Percentiles rank a stretch among this genome's conserved stretches.
Evolutionary conservation across 2,113 vertebrate genomes (phyloP).

Genomic region (Ursus arctos): DNA sequence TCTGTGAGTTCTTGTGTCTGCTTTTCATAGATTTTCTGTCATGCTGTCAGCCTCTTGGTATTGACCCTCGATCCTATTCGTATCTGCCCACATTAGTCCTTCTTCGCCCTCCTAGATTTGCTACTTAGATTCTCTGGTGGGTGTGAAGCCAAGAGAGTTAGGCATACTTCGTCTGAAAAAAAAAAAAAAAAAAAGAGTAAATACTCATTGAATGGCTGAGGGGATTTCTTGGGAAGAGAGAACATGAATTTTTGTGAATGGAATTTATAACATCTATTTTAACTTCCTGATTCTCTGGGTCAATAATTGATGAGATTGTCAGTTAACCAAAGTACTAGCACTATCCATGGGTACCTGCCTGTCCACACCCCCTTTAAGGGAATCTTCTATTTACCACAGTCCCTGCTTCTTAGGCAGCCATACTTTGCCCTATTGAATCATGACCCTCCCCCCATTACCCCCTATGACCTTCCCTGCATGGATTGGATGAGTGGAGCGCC

Average conservation of each 20-base stretch:
- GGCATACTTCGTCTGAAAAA: not conserved
- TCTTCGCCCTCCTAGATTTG: slow-evolving; percentile 35
- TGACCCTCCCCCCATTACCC: fast-evolving
- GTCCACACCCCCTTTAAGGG: not conserved
- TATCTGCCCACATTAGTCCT: not conserved
- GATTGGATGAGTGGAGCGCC: too few relatives aligned
- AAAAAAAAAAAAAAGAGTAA: not conserved
- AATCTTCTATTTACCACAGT: not conserved
- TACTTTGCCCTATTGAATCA: not conserved
- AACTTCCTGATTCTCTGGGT: not conserved
- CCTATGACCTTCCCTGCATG: not conserved
- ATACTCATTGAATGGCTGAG: not conserved
- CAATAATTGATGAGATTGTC: not conserved
- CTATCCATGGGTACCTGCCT: not conserved
- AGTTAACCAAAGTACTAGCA: not conserved
- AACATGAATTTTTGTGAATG: slow-evolving; percentile 20
- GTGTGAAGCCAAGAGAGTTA: not conserved
- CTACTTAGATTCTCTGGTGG: not conserved
- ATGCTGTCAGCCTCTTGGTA: not conserved
- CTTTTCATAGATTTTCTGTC: slow-evolving; percentile 74
- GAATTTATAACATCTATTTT: slow-evolving; percentile 40
- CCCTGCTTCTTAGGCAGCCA: not conserved
- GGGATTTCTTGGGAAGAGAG: not conserved
- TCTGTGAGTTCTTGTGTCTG: slow-evolving; percentile 63
- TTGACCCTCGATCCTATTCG: not conserved